Conservation (phyloP, 2,888 invertebrate genomes). For the Phalera bucephala region DNA sequence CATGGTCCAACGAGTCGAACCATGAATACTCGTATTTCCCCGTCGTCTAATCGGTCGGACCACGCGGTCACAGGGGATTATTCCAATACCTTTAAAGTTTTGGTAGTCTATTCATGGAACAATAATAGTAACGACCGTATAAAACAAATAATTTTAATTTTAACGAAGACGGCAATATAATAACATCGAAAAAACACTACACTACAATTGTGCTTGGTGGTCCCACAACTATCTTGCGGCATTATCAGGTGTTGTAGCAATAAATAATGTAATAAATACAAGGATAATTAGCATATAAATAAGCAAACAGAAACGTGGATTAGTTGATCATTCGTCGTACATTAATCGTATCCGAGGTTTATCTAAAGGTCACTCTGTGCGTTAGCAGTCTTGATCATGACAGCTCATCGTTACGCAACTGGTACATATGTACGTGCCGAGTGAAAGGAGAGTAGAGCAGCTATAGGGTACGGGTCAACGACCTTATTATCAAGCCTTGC, state of each 20-base stretch:
- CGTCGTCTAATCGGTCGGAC: no score
- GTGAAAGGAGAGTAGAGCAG: conserved; percentile 52
- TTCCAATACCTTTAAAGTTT: no score
- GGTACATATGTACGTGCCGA: conserved; percentile 41
- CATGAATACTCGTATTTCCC: no score
- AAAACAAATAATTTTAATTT: no score
- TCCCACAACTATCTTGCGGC: no score
- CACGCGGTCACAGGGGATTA: no score
- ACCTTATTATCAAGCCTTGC: conserved; percentile 45
- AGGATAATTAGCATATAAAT: conserved; percentile 25
- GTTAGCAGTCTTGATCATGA: conserved; percentile 40
- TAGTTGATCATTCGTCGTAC: conserved; percentile 17
- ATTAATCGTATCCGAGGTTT: conserved; percentile 20
- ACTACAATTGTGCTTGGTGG: no score
- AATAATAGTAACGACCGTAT: no score
- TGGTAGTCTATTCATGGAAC: no score
- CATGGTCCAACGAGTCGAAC: no score
- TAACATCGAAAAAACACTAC: no score
- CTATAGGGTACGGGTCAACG: conserved; percentile 44
- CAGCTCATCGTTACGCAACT: conserved; percentile 51
- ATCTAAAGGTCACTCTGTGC: conserved; percentile 26
- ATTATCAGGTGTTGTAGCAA: neutral
- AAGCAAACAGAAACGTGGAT: conserved; percentile 12
- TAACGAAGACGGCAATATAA: no score
- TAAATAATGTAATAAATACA: conserved; percentile 22